A percentile compares a stretch with the other conserved stretches of the same genome.
Evolutionary conservation across 2,888 invertebrate species (phyloP).

Genomic region (Cryptus viduatorius): DNA sequence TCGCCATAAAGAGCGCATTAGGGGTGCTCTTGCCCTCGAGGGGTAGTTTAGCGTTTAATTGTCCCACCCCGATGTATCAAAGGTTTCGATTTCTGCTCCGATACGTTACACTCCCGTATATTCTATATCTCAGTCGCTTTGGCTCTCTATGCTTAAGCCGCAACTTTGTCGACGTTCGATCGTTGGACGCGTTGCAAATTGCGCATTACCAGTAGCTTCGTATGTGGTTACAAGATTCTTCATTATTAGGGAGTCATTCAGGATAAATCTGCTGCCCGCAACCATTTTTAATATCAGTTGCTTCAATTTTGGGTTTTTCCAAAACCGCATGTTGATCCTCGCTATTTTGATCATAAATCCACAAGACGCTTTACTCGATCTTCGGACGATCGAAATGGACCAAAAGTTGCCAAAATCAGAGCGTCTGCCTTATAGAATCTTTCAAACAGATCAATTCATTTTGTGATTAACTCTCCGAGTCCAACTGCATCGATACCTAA

Average conservation of each 20-base stretch:
- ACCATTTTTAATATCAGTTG: too few relatives aligned
- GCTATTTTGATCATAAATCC: background rate
- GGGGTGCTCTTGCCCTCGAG: conserved; percentile 83
- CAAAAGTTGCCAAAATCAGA: too few relatives aligned
- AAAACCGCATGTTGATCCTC: too few relatives aligned
- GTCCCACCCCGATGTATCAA: conserved; percentile 84
- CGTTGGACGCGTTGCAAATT: conserved; percentile 23
- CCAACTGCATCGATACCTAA: background rate
- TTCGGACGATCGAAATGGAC: too few relatives aligned
- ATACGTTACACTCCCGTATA: conserved; percentile 71
- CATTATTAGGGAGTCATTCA: background rate
- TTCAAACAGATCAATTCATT: too few relatives aligned
- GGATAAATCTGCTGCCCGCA: too few relatives aligned
- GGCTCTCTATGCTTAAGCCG: conserved; percentile 24
- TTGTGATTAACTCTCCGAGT: too few relatives aligned
- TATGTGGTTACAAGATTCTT: background rate
- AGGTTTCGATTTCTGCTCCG: conserved; percentile 84
- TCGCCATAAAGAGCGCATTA: conserved; percentile 85
- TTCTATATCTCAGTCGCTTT: conserved; percentile 2
- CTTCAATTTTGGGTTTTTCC: too few relatives aligned
- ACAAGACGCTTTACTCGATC: background rate
- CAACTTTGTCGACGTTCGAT: conserved; percentile 22
- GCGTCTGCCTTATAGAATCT: too few relatives aligned
- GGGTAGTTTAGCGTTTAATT: conserved; percentile 85
- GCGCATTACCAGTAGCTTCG: background rate